Percentiles rank a stretch among this genome's conserved stretches.
phyloP scores from a whole-genome alignment of 1,140 invertebrate genomes.

The Pissodes strobi region DNA sequence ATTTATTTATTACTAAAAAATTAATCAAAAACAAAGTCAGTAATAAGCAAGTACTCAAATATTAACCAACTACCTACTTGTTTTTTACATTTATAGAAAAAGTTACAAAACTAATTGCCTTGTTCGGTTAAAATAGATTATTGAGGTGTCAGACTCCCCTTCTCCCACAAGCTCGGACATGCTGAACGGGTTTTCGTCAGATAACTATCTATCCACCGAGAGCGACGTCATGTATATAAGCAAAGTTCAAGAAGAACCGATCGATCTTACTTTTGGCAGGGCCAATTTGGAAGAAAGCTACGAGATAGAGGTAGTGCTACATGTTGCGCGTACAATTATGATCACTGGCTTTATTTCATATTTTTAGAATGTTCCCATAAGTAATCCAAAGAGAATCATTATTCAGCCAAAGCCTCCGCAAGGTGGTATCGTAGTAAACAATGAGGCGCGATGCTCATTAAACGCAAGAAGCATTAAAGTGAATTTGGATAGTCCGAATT shows the following conservation, averaged over 20 bases:
- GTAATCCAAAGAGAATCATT: constrained; percentile 5
- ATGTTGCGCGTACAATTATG: no score
- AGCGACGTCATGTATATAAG: not conserved
- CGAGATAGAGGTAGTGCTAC: not conserved
- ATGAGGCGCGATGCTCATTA: no score
- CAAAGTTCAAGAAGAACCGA: constrained; percentile 22
- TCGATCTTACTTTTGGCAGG: constrained; percentile 21
- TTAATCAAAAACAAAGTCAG: no score
- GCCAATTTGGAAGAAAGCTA: not conserved
- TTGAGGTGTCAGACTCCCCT: constrained; percentile 6
- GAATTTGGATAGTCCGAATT: no score
- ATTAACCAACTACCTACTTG: no score
- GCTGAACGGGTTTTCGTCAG: not conserved
- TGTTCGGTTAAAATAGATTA: no score
- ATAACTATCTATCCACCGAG: not conserved
- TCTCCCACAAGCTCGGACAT: not conserved
- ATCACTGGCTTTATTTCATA: not conserved
- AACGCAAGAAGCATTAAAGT: no score
- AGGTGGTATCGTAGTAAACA: no score
- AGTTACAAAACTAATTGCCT: no score
- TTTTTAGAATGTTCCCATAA: not conserved
- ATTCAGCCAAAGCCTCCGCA: not conserved
- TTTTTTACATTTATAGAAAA: no score
- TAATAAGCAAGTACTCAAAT: no score
- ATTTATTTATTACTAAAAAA: no score